A percentile compares a stretch with the other conserved stretches of the same genome.
Evolutionary conservation across 2,113 vertebrate genomes (phyloP).

Genomic region (Toxostoma redivivum): DNA sequence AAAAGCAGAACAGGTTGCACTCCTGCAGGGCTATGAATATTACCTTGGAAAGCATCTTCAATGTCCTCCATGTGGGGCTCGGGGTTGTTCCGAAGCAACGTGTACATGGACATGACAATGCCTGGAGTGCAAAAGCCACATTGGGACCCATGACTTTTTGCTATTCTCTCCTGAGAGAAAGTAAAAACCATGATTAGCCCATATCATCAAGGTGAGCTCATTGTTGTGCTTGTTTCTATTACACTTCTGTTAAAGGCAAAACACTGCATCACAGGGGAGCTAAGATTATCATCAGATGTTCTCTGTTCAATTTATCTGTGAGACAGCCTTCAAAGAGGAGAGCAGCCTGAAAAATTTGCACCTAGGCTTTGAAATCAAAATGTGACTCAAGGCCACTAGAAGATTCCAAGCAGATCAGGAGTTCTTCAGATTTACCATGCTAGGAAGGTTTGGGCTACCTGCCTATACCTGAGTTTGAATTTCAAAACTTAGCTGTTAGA

Average conservation of each 20-base stretch:
- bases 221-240: neutral
- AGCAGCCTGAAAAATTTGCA: neutral
- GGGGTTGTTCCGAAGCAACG: slow-evolving; percentile 83
- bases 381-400: neutral
- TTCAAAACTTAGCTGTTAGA: neutral
- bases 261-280: neutral
- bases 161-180: slow-evolving; percentile 85
- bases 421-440: neutral
- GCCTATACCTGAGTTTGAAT: neutral
- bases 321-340: neutral
- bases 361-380: neutral
- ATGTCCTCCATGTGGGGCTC: slow-evolving; percentile 81
- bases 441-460: neutral
- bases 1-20: neutral
- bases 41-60: slow-evolving; percentile 93
- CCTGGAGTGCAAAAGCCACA: slow-evolving; percentile 97
- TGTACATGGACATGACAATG: slow-evolving; percentile 97
- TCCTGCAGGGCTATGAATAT: neutral
- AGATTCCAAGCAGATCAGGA: neutral
- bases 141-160: slow-evolving; percentile 90
- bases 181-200: neutral
- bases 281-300: neutral
- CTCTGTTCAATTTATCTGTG: neutral
- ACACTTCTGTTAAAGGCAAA: neutral
- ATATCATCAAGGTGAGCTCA: neutral